Base-by-base conservation (phyloP, 2,113 vertebrate genomes). In the Lutjanus erythropterus region DNA sequence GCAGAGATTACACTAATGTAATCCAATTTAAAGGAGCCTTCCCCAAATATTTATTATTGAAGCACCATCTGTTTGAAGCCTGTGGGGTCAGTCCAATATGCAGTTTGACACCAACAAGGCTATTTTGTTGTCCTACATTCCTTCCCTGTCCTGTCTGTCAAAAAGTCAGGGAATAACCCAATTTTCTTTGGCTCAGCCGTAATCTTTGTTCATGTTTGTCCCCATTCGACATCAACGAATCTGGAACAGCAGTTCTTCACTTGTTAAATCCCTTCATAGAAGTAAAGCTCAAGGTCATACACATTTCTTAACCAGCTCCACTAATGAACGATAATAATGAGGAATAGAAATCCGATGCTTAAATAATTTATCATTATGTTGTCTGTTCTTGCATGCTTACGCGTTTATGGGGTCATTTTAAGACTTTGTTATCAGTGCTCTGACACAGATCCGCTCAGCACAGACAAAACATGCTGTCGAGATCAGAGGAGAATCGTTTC, bases 1-100 rank as follows among this genome's bases (percentile, higher is more conserved):
- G 76, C 72, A 75, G 75, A 90, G 90, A 94, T 94, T 92, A 92
- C 82, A 91, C 86, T 93, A 93, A 94, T 94, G 88, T 94, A 95
- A 94, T 95, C 90, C 89, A 92, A 92, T 96, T 94, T 92, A 94
- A 93, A 93, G 90, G 85, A 88, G 88, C 90, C 89, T 91, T 90
- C 81, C 66, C 85, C 80, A 92, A 91, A 93, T 94, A 90, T 94
- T 94, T 91, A 94, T 91, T 91, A 94, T 94, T 94, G 72, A 89
- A 89, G 81, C 80, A 74, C 92, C 92, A 92, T 94, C 93, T 94
- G 93, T 81, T 93, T 82, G 44, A 88, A 88, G 92, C 89, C 93
- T 87, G 65, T 80, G 52, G 83, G 88, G 89, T 90, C 90, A 88
- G 75, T 80, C 71, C 71, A 70, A 85, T 71, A 80, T 76, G 80